phyloP scores from a whole-genome alignment of 2,888 invertebrate species.

The Catocala nupta region DNA sequence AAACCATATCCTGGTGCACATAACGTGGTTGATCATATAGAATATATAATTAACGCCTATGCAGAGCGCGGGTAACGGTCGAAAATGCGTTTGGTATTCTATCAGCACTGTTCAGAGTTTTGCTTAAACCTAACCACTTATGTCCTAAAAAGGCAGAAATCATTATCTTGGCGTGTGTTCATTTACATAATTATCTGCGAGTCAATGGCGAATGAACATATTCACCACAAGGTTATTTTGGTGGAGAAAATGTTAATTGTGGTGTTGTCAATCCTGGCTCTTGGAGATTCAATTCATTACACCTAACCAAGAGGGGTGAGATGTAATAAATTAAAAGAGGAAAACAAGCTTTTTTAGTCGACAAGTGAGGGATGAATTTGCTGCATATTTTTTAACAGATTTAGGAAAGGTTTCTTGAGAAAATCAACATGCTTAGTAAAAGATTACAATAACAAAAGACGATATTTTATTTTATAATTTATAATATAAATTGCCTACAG shows the following conservation, averaged over 20 bases:
- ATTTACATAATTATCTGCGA: slow-evolving; percentile 12
- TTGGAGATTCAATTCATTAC: slow-evolving; percentile 10
- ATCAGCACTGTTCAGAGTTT: neutral
- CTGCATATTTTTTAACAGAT: slow-evolving; percentile 10
- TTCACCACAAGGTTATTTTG: slow-evolving; percentile 10
- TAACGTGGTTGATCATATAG: neutral
- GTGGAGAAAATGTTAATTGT: slow-evolving; percentile 10
- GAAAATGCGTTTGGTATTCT: slow-evolving; percentile 1
- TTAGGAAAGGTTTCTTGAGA: slow-evolving; percentile 5
- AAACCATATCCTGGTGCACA: neutral
- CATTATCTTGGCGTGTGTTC: slow-evolving; percentile 10
- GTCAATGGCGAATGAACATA: slow-evolving; percentile 4
- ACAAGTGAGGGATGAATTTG: slow-evolving; percentile 3
- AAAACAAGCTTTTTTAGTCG: slow-evolving; percentile 8
- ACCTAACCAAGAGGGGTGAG: too few relatives aligned
- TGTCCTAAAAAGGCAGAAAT: slow-evolving; percentile 10
- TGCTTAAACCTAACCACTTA: slow-evolving; percentile 8
- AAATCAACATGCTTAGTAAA: neutral
- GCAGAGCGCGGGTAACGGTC: slow-evolving; percentile 2
- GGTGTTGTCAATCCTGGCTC: slow-evolving; percentile 11
- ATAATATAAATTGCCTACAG: too few relatives aligned
- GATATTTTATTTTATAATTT: too few relatives aligned
- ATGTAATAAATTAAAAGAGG: too few relatives aligned
- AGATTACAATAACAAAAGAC: neutral
- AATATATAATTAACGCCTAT: neutral